These are phyloP conservation scores for Rhagium mordax DNA, from an alignment of 2,888 invertebrate genomes.

Conservation along the genomic window DNA sequence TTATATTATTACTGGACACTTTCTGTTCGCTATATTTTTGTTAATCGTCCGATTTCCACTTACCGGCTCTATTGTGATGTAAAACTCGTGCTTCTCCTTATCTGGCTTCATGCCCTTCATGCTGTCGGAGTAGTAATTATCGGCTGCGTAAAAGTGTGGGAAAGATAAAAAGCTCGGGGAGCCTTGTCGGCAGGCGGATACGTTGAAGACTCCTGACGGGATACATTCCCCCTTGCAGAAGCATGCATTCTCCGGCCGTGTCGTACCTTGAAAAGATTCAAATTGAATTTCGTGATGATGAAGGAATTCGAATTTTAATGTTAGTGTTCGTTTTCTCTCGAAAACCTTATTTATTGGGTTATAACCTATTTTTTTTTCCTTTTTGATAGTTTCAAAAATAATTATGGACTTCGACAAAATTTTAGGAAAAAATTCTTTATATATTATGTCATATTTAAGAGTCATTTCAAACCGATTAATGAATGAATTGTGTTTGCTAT, in stretches of 20 bases:
- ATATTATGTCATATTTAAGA: no score
- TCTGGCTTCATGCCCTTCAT: slow-evolving; percentile 81
- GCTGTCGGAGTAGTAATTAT: slow-evolving; percentile 75
- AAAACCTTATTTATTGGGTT: background rate
- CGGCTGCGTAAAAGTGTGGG: slow-evolving; percentile 86
- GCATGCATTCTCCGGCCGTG: slow-evolving; percentile 76
- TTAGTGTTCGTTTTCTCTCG: no score
- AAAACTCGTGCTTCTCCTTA: slow-evolving; percentile 80
- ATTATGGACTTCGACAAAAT: no score
- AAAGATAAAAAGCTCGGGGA: slow-evolving; percentile 87
- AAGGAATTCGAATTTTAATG: background rate
- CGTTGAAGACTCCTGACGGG: slow-evolving; percentile 83
- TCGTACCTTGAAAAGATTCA: slow-evolving; percentile 70
- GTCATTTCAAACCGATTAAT: no score
- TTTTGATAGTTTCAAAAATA: no score
- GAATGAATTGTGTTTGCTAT: no score
- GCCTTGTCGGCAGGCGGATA: slow-evolving; percentile 82
- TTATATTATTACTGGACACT: no score
- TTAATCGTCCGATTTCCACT: no score
- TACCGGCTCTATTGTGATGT: slow-evolving; percentile 82
- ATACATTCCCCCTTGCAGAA: slow-evolving; percentile 83
- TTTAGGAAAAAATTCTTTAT: no score
- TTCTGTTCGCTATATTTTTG: no score
- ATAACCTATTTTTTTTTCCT: no score
- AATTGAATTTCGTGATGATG: background rate